phyloP scores from a whole-genome alignment of 2,797 vertebrate species.

The Hypotaenidia okinawae region DNA sequence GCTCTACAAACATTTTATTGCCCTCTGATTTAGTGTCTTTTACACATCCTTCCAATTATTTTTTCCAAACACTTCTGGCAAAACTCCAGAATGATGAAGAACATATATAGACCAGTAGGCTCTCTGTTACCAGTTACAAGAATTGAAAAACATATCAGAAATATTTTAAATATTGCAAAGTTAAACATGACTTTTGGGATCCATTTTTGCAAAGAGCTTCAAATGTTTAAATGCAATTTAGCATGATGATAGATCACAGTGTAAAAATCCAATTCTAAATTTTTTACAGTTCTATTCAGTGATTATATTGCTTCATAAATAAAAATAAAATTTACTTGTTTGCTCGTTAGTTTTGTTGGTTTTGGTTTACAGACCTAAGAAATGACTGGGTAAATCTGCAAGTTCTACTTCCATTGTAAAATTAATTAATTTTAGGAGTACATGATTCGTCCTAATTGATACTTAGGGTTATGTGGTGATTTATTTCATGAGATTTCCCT shows the following conservation, averaged over 20 bases:
- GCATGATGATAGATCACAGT: not conserved
- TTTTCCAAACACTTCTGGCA: slow-evolving; percentile 13
- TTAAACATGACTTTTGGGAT: not conserved
- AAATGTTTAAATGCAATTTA: slow-evolving; percentile 21
- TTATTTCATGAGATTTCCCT: not conserved
- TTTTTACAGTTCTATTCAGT: not conserved
- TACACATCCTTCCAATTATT: not conserved
- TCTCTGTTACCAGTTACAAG: not conserved
- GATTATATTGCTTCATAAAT: not conserved
- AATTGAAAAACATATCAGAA: not conserved
- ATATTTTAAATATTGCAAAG: slow-evolving; percentile 17
- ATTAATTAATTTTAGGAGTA: not conserved
- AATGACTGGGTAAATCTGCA: not conserved
- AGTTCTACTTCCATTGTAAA: not conserved
- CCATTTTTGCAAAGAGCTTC: slow-evolving; percentile 22
- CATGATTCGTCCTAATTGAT: not conserved
- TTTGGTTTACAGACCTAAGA: not conserved
- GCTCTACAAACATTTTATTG: not conserved
- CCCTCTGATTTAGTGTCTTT: not conserved
- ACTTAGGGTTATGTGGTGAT: not conserved
- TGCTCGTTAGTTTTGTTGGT: not conserved
- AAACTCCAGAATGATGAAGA: not conserved
- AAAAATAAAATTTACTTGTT: not conserved
- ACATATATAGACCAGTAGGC: not conserved
- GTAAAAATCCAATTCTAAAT: not conserved